A percentile compares a stretch with the other conserved stretches of the same genome.
Conservation (phyloP, 1,140 invertebrate genomes). For the Eumeta japonica region DNA sequence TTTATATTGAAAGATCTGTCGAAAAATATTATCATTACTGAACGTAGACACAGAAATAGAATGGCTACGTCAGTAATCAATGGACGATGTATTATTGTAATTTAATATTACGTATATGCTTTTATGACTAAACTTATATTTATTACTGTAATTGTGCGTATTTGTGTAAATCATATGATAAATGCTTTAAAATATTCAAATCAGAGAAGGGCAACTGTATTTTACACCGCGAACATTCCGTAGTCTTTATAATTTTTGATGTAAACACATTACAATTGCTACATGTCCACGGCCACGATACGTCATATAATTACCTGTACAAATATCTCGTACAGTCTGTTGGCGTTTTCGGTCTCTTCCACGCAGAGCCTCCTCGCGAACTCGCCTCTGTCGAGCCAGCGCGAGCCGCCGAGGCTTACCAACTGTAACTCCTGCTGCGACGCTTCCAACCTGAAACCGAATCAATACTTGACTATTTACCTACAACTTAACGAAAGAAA, state of each 20-base stretch:
- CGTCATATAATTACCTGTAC: constrained; percentile 66
- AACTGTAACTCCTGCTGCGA: constrained; percentile 48
- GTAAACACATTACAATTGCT: too few relatives aligned
- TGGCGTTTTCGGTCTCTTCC: constrained; percentile 56
- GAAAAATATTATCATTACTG: too few relatives aligned
- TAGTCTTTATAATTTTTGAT: too few relatives aligned
- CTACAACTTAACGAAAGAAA: constrained; percentile 17
- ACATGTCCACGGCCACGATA: constrained; percentile 4
- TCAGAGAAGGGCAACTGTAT: constrained; percentile 7
- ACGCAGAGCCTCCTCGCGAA: constrained; percentile 66
- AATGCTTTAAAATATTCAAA: constrained; percentile 8
- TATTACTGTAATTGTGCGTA: too few relatives aligned
- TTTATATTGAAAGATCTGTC: too few relatives aligned
- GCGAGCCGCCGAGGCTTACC: constrained; percentile 37
- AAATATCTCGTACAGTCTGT: constrained; percentile 68
- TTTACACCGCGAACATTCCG: constrained; percentile 6
- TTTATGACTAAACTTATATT: too few relatives aligned
- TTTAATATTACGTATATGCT: too few relatives aligned
- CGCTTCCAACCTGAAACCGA: constrained; percentile 44
- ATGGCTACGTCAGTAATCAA: too few relatives aligned
- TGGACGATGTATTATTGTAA: constrained; percentile 14
- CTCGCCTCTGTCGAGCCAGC: constrained; percentile 60
- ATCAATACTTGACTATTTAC: too few relatives aligned
- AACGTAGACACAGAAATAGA: too few relatives aligned
- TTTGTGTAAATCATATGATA: too few relatives aligned